Evolutionary conservation across 2,888 invertebrate species (phyloP), one percentile per base, ranked within the genome.

Genomic region (Mythimna ferrago): DNA sequence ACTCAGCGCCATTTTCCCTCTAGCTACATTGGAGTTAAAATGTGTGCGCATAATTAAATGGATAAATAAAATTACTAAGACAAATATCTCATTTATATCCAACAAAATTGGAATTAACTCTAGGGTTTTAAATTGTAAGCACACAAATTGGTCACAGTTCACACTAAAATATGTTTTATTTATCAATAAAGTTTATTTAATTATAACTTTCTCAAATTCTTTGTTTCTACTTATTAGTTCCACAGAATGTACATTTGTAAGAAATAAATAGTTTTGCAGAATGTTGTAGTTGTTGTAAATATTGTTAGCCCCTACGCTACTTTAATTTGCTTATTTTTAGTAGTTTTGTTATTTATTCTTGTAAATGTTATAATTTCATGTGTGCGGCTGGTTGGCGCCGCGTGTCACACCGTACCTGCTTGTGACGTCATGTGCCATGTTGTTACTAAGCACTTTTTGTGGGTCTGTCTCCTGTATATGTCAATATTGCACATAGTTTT

Each of bases 231-330:
- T 56, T 19, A 63, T 53, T 58, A 66, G n/a, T 73, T 64, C 64
- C 32, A 64, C 41, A 32, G 35, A 38, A 44, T 82, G 64, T 73
- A 82, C 64, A 67, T 69, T 71, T 68, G 41, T 78, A 70, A 78
- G 60, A 82, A 81, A 82, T 81, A 81, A 82, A 82, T 48, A 41
- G 26, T 71, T 84, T 67, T 60, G 63, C 69, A 71, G 51, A 67
- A 71, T 44, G 66, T 65, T 67, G 64, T 81, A 70, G 70, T 82
- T 83, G 67, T 78, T 78, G 76, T 78, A 71, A 63, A 73, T 75
- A 82, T 54, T 21, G 77, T 67, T 78, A 73, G 62, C 72, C 66
- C 81, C 77, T 69, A 51, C 48, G 83, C 84, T 85, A 83, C 53
- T 76, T 75, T 81, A 64, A 65, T 81, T 81, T 80, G 83, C 81